Conservation (phyloP, 1,140 invertebrate genomes). For the Euglossa dilemma region DNA sequence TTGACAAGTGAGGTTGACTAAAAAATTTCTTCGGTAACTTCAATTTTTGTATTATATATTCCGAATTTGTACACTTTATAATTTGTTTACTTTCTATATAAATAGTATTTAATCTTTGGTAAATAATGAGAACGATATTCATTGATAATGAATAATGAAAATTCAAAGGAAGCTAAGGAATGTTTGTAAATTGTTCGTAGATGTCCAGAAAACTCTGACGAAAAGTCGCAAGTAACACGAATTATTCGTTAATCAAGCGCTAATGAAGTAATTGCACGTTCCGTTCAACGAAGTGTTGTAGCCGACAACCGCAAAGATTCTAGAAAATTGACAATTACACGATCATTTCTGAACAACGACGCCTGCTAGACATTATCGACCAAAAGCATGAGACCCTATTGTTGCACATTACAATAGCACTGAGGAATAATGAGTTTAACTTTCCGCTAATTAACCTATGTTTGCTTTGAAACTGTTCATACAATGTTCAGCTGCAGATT, state of each 20-base stretch:
- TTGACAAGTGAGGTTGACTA: no score
- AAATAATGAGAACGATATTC: no score
- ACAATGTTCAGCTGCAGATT: not conserved
- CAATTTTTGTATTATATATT: no score
- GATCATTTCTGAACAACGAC: conserved; percentile 12
- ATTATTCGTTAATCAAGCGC: conserved; percentile 45
- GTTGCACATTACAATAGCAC: not conserved
- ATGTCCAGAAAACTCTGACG: conserved; percentile 5
- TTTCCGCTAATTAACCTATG: not conserved
- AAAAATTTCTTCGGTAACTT: no score
- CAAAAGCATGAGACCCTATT: not conserved
- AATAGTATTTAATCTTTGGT: no score
- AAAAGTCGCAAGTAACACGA: conserved; percentile 36
- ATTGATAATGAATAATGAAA: no score
- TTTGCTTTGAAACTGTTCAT: not conserved
- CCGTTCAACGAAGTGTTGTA: conserved; percentile 35
- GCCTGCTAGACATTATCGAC: not conserved
- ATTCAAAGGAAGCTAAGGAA: no score
- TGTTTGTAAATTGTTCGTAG: conserved; percentile 3
- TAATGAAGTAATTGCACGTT: conserved; percentile 53
- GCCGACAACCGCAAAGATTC: conserved; percentile 36
- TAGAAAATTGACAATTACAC: conserved; percentile 50
- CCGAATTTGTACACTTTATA: no score
- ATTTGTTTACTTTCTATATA: no score
- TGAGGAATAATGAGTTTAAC: not conserved